Conservation (phyloP, 2,113 vertebrate species). For the Pygoscelis antarcticus region DNA sequence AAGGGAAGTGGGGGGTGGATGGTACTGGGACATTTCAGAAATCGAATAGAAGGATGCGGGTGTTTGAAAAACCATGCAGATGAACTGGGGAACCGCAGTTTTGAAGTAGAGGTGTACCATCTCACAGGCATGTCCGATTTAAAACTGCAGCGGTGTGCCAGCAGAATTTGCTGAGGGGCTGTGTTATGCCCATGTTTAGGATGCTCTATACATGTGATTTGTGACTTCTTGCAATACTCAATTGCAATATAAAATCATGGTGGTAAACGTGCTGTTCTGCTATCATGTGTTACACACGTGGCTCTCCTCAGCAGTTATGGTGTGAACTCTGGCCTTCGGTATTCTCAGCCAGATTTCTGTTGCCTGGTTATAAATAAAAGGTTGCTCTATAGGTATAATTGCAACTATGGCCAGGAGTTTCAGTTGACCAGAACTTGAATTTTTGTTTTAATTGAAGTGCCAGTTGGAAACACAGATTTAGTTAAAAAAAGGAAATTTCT, state of each 20-base stretch:
- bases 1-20: neutral
- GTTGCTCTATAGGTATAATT: neutral
- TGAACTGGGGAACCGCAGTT: neutral
- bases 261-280: neutral
- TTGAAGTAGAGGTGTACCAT: neutral
- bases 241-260: neutral
- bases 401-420: accelerated
- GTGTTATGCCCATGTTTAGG: neutral
- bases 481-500: neutral
- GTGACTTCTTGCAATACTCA: neutral
- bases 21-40: neutral
- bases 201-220: neutral
- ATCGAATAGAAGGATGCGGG: neutral
- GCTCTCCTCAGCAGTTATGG: neutral
- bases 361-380: neutral
- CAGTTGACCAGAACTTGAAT: neutral
- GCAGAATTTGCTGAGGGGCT: neutral
- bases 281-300: accelerated
- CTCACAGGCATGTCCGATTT: neutral
- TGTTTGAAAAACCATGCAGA: neutral
- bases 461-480: neutral
- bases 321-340: neutral
- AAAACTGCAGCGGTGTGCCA: neutral
- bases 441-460: neutral
- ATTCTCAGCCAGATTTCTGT: neutral